phyloP scores from a whole-genome alignment of 2,888 invertebrate genomes.

The Sarcophaga rosellei region DNA sequence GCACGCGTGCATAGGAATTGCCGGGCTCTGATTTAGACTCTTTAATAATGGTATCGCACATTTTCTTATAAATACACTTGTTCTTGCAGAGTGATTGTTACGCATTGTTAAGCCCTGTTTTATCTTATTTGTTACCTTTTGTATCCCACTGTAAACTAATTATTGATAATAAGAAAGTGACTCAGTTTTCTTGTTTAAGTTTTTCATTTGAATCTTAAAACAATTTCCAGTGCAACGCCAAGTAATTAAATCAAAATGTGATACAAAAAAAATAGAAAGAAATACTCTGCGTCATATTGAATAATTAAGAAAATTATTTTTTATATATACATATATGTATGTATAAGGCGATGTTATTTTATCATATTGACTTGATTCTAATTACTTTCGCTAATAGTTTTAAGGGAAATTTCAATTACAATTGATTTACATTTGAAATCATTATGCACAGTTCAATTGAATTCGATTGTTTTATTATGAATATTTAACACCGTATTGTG shows the following conservation, averaged over 20 bases:
- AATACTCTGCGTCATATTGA: no score
- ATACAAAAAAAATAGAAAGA: no score
- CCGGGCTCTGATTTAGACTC: no score
- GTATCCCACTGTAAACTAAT: neutral
- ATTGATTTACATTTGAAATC: constrained; percentile 41
- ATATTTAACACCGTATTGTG: neutral
- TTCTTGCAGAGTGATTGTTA: no score
- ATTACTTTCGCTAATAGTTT: neutral
- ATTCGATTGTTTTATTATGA: neutral
- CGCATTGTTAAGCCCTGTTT: no score
- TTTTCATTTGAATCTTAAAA: neutral
- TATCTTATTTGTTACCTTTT: neutral
- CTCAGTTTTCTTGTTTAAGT: neutral
- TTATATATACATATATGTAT: no score
- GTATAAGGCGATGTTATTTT: neutral
- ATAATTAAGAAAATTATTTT: no score
- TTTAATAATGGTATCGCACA: neutral
- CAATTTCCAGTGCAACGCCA: neutral
- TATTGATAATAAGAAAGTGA: neutral
- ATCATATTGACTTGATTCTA: neutral
- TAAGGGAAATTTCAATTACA: constrained; percentile 40
- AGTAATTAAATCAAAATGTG: no score
- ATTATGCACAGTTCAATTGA: neutral
- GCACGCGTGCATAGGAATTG: no score
- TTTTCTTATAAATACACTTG: no score